Evolutionary conservation across 2,888 invertebrate genomes (phyloP), one percentile per base, ranked within the genome.

Genomic region (Hedya salicella): DNA sequence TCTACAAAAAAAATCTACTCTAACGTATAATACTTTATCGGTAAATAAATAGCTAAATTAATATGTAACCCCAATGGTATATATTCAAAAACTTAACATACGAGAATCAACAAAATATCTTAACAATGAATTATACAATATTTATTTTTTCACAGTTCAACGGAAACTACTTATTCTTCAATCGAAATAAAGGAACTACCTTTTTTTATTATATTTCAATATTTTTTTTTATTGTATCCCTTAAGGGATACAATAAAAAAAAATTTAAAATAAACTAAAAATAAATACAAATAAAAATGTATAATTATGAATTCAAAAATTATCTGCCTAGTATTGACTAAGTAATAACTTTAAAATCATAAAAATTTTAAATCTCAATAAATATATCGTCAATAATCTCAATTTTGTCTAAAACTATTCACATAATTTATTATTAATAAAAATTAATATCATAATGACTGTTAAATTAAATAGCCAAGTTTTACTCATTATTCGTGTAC

Each of bases 11-110:
- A 69, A 63, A 44, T 75, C 83, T 85, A 86, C 68, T 78, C 86
- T 86, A 86, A 74, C 42, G 65, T 70, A 72, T 86, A 86, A 87
- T 87, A 86, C 86, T 87, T 83, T 83, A 75, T 76, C 73, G 86
- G 86, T 86, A 87, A 87, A 82, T 67, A 75, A 69, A 70, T 62
- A 53, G 69, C 54, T 68, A 60, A 56, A 48, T 48, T 42, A 66
- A 46, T 30, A 46, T n/a, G 52, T 48, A 48, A 65, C 17, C 19
- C 50, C 59, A 65, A 54, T 54, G 61, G 60, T 54, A 66, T 61
- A 61, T 56, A 56, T 32, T 60, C 40, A 44, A 59, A 52, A 68
- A 66, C 54, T 42, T 62, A 67, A 67, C 62, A 48, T 66, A 42
- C 36, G 36, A 65, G 50, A 66, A 42, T 19, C 25, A 48, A 56